Conservation (phyloP, 2,797 vertebrate species). For the Dendrocincla fuliginosa region DNA sequence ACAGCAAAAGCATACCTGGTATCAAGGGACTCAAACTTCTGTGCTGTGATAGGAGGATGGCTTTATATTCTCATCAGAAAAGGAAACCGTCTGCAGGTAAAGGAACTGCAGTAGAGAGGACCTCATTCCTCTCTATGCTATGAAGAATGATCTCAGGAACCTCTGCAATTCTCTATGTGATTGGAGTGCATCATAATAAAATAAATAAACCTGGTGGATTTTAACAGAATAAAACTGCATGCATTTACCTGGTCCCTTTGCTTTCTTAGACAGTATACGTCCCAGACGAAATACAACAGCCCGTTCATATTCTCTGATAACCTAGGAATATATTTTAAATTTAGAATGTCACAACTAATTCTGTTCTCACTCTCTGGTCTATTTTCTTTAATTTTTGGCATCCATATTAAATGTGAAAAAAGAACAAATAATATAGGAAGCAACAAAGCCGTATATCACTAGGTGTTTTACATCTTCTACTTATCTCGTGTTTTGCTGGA, state of each 20-base stretch:
- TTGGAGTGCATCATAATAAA: not conserved
- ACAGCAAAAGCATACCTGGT: not conserved
- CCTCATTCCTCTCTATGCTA: not conserved
- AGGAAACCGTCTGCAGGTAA: not conserved
- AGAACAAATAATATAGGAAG: not conserved
- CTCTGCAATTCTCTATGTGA: not conserved
- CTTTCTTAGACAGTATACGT: slow-evolving; percentile 67
- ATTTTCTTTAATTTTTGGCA: not conserved
- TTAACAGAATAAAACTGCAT: not conserved
- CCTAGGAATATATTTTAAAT: slow-evolving; percentile 50
- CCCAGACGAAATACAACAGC: slow-evolving; percentile 77
- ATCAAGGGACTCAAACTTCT: not conserved
- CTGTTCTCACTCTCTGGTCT: not conserved
- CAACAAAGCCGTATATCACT: not conserved
- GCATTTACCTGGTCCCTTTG: slow-evolving; percentile 75
- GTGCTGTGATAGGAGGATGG: not conserved
- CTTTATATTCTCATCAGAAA: not conserved
- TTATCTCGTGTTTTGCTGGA: not conserved
- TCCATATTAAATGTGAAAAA: not conserved
- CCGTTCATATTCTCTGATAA: slow-evolving; percentile 76
- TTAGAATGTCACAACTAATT: not conserved
- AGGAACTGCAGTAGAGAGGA: not conserved
- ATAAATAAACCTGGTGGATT: not conserved
- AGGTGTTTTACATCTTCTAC: not conserved
- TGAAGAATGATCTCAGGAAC: not conserved